Evolutionary conservation across 2,797 vertebrate genomes (phyloP).

Genomic region (Eupleurogrammus muticus): DNA sequence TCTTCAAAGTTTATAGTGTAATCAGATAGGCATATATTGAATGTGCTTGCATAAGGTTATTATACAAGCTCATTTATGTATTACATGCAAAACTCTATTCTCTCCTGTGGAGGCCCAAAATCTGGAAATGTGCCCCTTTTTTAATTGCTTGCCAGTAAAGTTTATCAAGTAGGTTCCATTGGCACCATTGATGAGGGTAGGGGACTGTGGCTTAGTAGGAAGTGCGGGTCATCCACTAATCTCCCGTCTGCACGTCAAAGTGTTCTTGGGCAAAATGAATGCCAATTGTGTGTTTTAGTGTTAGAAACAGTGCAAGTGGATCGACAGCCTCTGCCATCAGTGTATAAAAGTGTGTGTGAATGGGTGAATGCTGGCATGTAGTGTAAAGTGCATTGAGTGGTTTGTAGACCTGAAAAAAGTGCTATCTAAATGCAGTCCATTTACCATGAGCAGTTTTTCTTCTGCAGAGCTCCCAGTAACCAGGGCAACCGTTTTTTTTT

Average conservation of each 20-base stretch:
- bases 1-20: not conserved
- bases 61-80: not conserved
- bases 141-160: slow-evolving; percentile 11
- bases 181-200: not conserved
- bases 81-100: not conserved
- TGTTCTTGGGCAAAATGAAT: too few relatives aligned
- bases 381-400: too few relatives aligned
- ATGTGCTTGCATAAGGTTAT: not conserved
- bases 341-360: too few relatives aligned
- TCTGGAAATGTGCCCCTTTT: not conserved
- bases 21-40: not conserved
- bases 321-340: too few relatives aligned
- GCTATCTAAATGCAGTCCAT: too few relatives aligned
- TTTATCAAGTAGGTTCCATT: slow-evolving; percentile 30
- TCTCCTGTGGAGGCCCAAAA: slow-evolving; percentile 2
- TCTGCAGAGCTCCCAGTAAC: slow-evolving; percentile 34
- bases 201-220: too few relatives aligned
- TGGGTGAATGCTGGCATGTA: too few relatives aligned
- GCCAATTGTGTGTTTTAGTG: too few relatives aligned
- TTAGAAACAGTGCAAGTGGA: too few relatives aligned
- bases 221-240: too few relatives aligned
- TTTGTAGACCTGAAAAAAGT: too few relatives aligned
- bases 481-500: slow-evolving; percentile 34
- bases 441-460: slow-evolving; percentile 1
- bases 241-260: too few relatives aligned